Conservation (phyloP, 2,113 vertebrate genomes). For the Chauna torquata region DNA sequence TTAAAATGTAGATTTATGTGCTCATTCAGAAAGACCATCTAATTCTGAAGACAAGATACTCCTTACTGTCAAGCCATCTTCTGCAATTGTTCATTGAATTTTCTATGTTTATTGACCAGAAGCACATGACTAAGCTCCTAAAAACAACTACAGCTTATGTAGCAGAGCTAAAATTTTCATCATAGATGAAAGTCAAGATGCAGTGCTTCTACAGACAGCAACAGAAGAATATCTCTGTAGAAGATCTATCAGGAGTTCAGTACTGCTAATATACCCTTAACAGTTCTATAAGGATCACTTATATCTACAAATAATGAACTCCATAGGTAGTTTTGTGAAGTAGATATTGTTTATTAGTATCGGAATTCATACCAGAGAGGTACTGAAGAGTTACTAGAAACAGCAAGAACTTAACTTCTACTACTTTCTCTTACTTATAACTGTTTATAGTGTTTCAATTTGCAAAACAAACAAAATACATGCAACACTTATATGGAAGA, state of each 20-base stretch:
- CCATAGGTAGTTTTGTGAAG: background rate
- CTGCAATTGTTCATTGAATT: background rate
- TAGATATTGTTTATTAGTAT: background rate
- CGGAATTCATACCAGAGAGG: background rate
- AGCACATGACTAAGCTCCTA: background rate
- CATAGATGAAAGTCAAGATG: no score
- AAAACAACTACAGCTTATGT: background rate
- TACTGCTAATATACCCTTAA: background rate
- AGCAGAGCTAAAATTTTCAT: background rate
- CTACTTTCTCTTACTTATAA: background rate
- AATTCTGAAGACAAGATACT: slow-evolving; percentile 9
- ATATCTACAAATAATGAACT: background rate
- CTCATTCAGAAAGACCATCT: background rate
- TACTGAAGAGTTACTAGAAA: background rate
- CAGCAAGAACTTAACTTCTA: background rate
- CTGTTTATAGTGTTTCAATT: background rate
- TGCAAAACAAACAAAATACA: background rate
- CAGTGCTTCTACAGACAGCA: background rate
- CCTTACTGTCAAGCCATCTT: background rate
- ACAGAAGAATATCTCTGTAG: background rate
- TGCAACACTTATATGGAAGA: background rate
- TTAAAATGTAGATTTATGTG: background rate
- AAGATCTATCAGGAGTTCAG: background rate
- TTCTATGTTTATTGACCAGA: background rate
- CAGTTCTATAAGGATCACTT: background rate